Evolutionary conservation across 1,140 invertebrate species (phyloP), one percentile per base, ranked within the genome.

Genomic region (Caenorhabditis brenneri): DNA sequence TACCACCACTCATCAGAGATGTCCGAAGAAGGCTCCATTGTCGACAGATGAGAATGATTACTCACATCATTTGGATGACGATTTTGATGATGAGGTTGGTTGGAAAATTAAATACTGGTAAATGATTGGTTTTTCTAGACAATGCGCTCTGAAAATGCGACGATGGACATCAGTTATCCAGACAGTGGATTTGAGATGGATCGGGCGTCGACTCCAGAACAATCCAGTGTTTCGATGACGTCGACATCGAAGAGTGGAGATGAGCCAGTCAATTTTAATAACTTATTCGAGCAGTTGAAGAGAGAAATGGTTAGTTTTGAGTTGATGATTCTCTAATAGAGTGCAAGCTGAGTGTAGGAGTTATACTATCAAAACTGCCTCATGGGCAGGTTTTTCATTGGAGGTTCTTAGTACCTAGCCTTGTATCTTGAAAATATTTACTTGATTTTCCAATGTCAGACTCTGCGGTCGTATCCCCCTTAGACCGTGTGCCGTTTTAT

Each of bases 291-390:
- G 46, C 55, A 82, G 36, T 46, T 82, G 16, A 58, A 60, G 27
- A 65, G 81, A 39, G 81, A 82, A 49, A 82, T 82, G 81, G 81
- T 82, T n/a, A n/a, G n/a, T n/a, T n/a, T n/a, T n/a, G n/a, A n/a
- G n/a, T n/a, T n/a, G n/a, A n/a, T n/a, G n/a, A n/a, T n/a, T n/a
- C n/a, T n/a, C n/a, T n/a, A n/a, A n/a, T n/a, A n/a, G n/a, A n/a
- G n/a, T n/a, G n/a, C n/a, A n/a, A n/a, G n/a, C n/a, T n/a, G n/a
- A n/a, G n/a, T n/a, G n/a, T n/a, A n/a, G n/a, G n/a, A n/a, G n/a
- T n/a, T n/a, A n/a, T n/a, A n/a, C n/a, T n/a, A n/a, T n/a, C n/a
- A n/a, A n/a, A n/a, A n/a, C n/a, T n/a, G n/a, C n/a, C n/a, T n/a
- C n/a, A n/a, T n/a, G n/a, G n/a, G n/a, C n/a, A n/a, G n/a, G n/a